phyloP scores from a whole-genome alignment of 1,140 invertebrate genomes.

The Branchinecta lindahli region DNA sequence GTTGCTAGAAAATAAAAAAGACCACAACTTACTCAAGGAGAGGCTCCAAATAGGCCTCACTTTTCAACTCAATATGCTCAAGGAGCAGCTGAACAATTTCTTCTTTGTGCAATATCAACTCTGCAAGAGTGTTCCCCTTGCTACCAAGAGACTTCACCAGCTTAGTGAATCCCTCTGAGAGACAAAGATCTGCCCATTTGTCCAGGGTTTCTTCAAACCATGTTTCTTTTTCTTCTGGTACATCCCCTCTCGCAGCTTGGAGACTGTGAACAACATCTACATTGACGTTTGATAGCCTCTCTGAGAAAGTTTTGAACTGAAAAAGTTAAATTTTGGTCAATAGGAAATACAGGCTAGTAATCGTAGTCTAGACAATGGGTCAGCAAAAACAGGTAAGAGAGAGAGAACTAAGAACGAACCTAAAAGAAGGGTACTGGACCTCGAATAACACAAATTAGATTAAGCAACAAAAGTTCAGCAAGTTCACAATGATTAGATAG shows the following conservation, averaged over 20 bases:
- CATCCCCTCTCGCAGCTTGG: constrained; percentile 44
- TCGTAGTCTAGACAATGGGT: constrained; percentile 19
- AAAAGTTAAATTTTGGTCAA: constrained; percentile 29
- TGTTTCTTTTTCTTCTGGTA: constrained; percentile 48
- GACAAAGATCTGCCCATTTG: constrained; percentile 73
- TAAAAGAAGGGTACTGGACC: constrained; percentile 17
- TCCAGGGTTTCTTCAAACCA: constrained; percentile 61
- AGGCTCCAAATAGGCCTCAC: constrained; percentile 55
- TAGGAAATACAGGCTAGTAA: constrained; percentile 14
- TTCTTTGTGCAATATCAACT: constrained; percentile 60
- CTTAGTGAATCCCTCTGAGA: constrained; percentile 57
- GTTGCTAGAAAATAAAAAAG: too few relatives aligned
- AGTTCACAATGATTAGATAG: background rate
- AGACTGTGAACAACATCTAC: constrained; percentile 61
- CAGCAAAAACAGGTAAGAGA: constrained; percentile 17
- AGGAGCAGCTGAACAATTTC: constrained; percentile 50
- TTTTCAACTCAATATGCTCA: constrained; percentile 49
- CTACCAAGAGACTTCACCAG: constrained; percentile 50
- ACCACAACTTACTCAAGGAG: constrained; percentile 55
- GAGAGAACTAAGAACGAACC: constrained; percentile 11
- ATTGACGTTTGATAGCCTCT: constrained; percentile 63
- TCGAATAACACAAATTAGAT: constrained; percentile 21
- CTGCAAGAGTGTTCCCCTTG: constrained; percentile 55
- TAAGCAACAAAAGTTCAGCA: constrained; percentile 16
- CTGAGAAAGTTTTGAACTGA: constrained; percentile 71